phyloP scores from a whole-genome alignment of 2,113 vertebrate genomes.

The Ceyx cyanopectus region DNA sequence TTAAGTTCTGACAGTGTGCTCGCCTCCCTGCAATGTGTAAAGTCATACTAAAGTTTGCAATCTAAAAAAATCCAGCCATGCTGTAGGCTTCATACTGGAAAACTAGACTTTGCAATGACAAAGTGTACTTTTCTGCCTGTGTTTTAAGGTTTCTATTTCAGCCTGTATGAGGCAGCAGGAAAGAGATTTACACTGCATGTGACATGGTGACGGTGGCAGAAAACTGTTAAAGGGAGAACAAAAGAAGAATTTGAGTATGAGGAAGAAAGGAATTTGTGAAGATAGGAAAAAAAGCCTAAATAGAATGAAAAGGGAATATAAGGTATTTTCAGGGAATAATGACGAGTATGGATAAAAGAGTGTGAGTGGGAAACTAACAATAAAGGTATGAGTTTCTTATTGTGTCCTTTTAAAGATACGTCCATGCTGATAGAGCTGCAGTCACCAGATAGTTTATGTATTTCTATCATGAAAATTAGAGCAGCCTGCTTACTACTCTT shows the following conservation, averaged over 20 bases:
- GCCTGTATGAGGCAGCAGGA: neutral
- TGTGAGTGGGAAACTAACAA: neutral
- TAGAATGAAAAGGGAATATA: neutral
- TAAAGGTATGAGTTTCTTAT: neutral
- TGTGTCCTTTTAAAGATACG: neutral
- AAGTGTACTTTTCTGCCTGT: neutral
- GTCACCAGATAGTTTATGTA: neutral
- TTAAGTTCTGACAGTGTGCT: neutral
- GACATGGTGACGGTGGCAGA: neutral
- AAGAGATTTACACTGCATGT: neutral
- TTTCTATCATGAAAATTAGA: neutral
- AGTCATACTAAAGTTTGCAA: neutral
- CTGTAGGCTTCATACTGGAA: neutral
- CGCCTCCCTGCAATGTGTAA: neutral
- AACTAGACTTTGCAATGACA: neutral
- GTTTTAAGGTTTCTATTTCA: neutral
- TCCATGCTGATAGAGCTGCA: neutral
- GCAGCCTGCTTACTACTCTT: neutral
- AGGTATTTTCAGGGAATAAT: neutral
- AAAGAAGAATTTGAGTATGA: neutral
- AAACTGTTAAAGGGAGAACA: neutral
- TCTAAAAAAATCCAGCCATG: neutral
- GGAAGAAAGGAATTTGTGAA: neutral
- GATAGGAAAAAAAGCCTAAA: neutral
- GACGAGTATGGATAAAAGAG: neutral